Percentiles rank a stretch among this genome's conserved stretches.
These are phyloP conservation scores for Eulacestoma nigropectus DNA, from an alignment of 2,113 vertebrate species.

Conservation along the genomic window DNA sequence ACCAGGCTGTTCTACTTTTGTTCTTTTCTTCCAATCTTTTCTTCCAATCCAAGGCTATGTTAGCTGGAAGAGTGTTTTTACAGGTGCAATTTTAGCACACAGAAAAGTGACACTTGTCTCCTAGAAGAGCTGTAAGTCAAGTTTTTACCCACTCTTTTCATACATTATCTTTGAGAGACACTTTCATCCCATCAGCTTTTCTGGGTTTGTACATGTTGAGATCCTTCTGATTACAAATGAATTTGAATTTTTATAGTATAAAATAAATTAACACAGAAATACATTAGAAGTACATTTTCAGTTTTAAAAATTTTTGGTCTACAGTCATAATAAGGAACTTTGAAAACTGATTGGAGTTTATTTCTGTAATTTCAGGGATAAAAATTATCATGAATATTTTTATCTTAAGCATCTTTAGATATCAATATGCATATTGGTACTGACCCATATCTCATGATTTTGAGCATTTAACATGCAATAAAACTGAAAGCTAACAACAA, in stretches of 20 bases:
- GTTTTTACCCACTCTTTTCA: not conserved
- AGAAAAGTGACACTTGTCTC: not conserved
- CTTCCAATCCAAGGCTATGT: not conserved
- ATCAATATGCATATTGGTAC: not conserved
- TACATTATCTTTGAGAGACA: not conserved
- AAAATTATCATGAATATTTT: not conserved
- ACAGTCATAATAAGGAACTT: not conserved
- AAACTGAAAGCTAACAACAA: not conserved
- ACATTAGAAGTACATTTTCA: not conserved
- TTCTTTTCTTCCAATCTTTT: not conserved
- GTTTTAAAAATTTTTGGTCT: not conserved
- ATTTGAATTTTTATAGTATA: not conserved
- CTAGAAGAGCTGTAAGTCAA: conserved; percentile 1
- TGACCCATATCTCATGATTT: not conserved
- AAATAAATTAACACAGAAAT: not conserved
- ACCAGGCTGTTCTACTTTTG: not conserved
- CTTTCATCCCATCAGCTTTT: not conserved
- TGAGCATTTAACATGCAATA: not conserved
- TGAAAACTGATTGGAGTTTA: not conserved
- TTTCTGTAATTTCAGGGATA: not conserved
- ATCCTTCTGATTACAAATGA: not conserved
- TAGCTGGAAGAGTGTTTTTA: conserved; percentile 27
- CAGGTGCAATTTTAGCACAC: not conserved
- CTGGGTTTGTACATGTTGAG: not conserved
- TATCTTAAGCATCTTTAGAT: not conserved